Conservation (phyloP, 2,113 vertebrate genomes). For the Todiramphus saurophagus region DNA sequence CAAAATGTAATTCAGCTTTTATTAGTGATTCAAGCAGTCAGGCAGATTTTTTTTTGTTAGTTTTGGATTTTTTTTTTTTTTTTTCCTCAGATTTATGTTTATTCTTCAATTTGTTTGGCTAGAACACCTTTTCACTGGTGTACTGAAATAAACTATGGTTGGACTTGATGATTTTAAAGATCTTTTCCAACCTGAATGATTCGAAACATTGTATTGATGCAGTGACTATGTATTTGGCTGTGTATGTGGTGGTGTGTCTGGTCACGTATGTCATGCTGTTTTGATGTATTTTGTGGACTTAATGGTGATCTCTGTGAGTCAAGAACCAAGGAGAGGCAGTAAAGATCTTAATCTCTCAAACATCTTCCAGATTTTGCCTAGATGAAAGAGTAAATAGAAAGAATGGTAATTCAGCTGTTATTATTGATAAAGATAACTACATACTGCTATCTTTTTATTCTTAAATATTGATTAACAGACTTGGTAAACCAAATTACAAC, state of each 20-base stretch:
- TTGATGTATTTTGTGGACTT: not conserved
- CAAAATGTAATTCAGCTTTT: not conserved
- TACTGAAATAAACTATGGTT: not conserved
- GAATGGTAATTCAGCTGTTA: not conserved
- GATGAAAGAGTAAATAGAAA: not conserved
- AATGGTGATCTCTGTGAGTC: not conserved
- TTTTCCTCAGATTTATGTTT: not conserved
- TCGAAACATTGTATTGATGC: not conserved
- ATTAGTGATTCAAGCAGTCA: not conserved
- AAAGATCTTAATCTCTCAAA: not conserved
- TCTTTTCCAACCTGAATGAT: not conserved
- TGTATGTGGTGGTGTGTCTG: not conserved
- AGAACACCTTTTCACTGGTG: not conserved
- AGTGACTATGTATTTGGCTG: not conserved
- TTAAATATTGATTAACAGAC: not conserved
- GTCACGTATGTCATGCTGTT: not conserved
- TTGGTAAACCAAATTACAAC: not conserved
- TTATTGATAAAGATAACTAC: not conserved
- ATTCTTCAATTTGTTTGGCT: not conserved
- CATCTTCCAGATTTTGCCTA: not conserved
- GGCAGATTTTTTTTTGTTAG: not conserved
- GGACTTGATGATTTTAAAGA: accelerated
- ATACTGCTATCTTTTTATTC: not conserved
- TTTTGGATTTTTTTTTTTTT: not conserved
- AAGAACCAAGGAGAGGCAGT: not conserved